Evolutionary conservation across 2,888 invertebrate species (phyloP), one percentile per base, ranked within the genome.

Genomic region (Aproaerema taeniolella): DNA sequence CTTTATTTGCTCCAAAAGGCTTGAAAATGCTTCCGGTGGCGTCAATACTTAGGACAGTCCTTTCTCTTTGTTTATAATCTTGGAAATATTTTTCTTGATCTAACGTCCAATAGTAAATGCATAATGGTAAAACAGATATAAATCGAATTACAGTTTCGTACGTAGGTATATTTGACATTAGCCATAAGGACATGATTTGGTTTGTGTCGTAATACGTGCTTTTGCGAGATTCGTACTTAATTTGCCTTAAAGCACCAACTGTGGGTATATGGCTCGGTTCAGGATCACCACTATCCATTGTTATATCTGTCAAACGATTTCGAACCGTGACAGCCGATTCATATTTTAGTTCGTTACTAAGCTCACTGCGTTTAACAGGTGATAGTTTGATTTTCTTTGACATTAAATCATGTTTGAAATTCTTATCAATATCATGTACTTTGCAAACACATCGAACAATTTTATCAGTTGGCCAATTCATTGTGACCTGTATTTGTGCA

Each of bases 381-480:
- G 38, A 42, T 14, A 41, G n/a, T 10, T 36, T 41, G 5, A 41
- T 26, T 31, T 40, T 36, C 32, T 15, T 36, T 11, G 35, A 13
- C 8, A 2, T 5, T 15, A 7, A 26, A 26, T 41, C n/a, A 31
- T n/a, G n/a, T n/a, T n/a, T n/a, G n/a, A n/a, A n/a, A n/a, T n/a
- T n/a, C n/a, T n/a, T n/a, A n/a, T n/a, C 12, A 12, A 10, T 7
- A 28, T 28, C 16, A 8, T 14, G 13, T 6, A 40, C 8, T 10
- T 14, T 10, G 14, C 35, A 20, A 11, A 9, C 20, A 20, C 42
- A 34, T 13, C 10, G 1, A 34, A 25, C 24, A 20, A 45, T 33
- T 33, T 42, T 45, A 15, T 42, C 45, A 13, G 37, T 42, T 13
- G 42, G 41, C 32, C 37, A 45, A 28, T 33, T 30, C n/a, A 45